phyloP scores from a whole-genome alignment of 1,140 invertebrate genomes.

The Cecropterus lyciades region DNA sequence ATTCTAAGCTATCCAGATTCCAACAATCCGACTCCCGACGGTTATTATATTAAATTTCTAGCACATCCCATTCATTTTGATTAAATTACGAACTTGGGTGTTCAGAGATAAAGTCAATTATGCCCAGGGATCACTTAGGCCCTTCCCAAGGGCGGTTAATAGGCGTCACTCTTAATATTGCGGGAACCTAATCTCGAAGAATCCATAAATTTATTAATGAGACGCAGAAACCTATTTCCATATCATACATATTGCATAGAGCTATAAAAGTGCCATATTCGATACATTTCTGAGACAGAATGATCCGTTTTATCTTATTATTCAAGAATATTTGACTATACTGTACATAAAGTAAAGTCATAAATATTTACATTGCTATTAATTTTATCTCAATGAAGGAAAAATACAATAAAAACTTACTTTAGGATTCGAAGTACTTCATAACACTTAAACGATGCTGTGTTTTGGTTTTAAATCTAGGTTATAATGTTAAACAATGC shows the following conservation, averaged over 20 bases:
- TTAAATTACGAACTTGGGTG: constrained; percentile 22
- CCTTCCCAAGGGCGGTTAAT: constrained; percentile 22
- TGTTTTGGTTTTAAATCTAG: too few species aligned
- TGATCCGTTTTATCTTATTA: too few species aligned
- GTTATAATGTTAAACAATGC: too few species aligned
- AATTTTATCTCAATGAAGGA: too few species aligned
- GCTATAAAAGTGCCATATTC: constrained; percentile 14
- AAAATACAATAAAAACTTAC: too few species aligned
- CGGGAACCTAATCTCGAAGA: not conserved
- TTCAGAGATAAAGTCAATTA: constrained; percentile 18
- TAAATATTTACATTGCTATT: too few species aligned
- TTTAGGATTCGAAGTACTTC: too few species aligned
- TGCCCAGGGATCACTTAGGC: constrained; percentile 5
- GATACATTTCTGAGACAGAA: too few species aligned
- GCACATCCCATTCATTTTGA: constrained; percentile 24
- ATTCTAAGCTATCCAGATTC: not conserved
- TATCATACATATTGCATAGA: constrained; percentile 14
- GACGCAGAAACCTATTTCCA: constrained; percentile 19
- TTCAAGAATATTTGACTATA: too few species aligned
- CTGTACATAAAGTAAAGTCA: too few species aligned
- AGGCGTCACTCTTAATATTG: constrained; percentile 19
- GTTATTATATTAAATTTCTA: constrained; percentile 31
- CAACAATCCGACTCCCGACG: not conserved
- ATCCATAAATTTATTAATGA: constrained; percentile 25
- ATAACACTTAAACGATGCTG: too few species aligned